phyloP scores from a whole-genome alignment of 92 coral and sea anemone species.

The Nematostella vectensis region DNA sequence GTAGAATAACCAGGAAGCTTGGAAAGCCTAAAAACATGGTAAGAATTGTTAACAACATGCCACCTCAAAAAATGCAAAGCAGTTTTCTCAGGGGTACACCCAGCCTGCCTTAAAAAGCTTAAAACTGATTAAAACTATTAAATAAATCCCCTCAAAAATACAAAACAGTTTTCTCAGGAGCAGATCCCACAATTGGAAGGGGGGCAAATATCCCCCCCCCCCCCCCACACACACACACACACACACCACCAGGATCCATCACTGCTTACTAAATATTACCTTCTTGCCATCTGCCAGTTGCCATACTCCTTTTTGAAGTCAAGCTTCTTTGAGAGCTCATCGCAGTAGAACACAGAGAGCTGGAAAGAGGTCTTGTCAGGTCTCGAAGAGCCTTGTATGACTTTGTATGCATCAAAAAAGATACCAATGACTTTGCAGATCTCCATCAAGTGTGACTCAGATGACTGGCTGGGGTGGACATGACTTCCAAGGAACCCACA shows the following conservation, averaged over 20 bases:
- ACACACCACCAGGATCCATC: background rate
- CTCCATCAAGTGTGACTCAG: slow-evolving; percentile 54
- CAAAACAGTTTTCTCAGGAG: too few species aligned
- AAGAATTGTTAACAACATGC: too few species aligned
- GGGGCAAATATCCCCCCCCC: background rate
- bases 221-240: too few species aligned
- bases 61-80: too few species aligned
- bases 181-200: too few species aligned
- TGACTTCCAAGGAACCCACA: slow-evolving; percentile 60
- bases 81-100: too few species aligned
- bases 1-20: slow-evolving; percentile 9
- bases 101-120: too few species aligned
- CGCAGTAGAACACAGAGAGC: slow-evolving; percentile 72
- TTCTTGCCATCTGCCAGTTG: slow-evolving; percentile 47
- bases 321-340: slow-evolving; percentile 80
- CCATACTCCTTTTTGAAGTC: slow-evolving; percentile 96
- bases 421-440: slow-evolving; percentile 51
- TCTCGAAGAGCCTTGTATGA: slow-evolving; percentile 7
- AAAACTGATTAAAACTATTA: too few species aligned
- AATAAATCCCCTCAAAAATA: too few species aligned
- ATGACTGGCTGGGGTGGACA: slow-evolving; percentile 62
- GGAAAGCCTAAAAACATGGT: too few species aligned
- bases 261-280: slow-evolving; percentile 25
- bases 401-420: slow-evolving; percentile 51
- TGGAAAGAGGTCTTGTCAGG: slow-evolving; percentile 22